Base-by-base conservation (phyloP, 1,140 invertebrate genomes). In the Geopemphigus sp. region DNA sequence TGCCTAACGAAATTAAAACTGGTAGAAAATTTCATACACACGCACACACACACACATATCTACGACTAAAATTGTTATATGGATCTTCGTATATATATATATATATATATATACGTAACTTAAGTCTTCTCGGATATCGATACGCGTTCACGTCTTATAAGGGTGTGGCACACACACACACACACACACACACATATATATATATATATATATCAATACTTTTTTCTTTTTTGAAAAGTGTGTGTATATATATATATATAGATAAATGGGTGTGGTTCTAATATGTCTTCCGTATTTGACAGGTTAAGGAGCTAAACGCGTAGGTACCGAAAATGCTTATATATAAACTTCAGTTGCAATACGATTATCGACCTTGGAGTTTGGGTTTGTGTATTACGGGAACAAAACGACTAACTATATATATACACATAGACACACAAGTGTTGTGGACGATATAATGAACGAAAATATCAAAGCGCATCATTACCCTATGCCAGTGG, bases 271-370 rank as follows among this genome's bases (percentile, higher is more conserved):
- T 59, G 72, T 24, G 72, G 72, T 76, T 76, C 72, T 59, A 59
- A 76, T 76, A 76, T 76, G 72, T 76, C 72, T 76, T 76, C 54
- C 56, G n/a, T 53, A 19, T 81, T 57, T 81, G 80, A 64, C 74
- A 54, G 59, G 45, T 61, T 76, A 59, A 61, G n/a, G 24, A 56
- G 32, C 24, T 80, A 50, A 61, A 32, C 10, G 47, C 32, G 17
- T 64, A 64, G 19, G 19, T 64, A 64, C 63, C 32, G 32, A 64
- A 64, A 64, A 64, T 64, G 63, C 29, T 64, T 64, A 39, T 32
- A 39, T 39, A 39, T 39, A 8, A 4, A 63, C 61, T 63, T 63
- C 29, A 63, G 61, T 63, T 63, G 29, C 26, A 39, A 8, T 39
- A 8, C 15, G 29, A n/a, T 17, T 74, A 59, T 56, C 26, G 72